Conservation (phyloP, 1,140 invertebrate genomes). For the Coelopa frigida region DNA sequence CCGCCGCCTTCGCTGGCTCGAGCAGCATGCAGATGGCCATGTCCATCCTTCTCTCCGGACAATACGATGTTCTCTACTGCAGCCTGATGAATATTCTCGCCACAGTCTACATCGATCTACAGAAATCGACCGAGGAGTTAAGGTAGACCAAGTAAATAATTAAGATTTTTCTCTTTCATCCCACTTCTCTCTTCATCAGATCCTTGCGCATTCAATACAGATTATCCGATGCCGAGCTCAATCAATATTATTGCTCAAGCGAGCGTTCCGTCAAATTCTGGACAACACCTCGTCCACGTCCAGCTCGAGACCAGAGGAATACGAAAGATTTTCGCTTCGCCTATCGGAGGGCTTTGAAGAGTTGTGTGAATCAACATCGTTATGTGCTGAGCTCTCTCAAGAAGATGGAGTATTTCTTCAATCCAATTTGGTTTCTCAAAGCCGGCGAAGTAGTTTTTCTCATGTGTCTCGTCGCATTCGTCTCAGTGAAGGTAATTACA, state of each 20-base stretch:
- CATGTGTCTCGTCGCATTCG: slow-evolving; percentile 34
- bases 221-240: slow-evolving; percentile 21
- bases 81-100: slow-evolving; percentile 37
- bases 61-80: slow-evolving; percentile 34
- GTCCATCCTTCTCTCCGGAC: slow-evolving; percentile 32
- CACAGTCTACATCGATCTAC: slow-evolving; percentile 26
- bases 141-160: too few relatives aligned
- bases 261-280: not conserved
- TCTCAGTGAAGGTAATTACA: slow-evolving; percentile 26
- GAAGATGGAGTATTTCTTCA: slow-evolving; percentile 33
- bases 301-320: too few relatives aligned
- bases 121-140: too few relatives aligned
- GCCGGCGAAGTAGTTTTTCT: slow-evolving; percentile 32
- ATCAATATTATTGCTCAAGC: slow-evolving; percentile 25
- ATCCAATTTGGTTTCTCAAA: slow-evolving; percentile 36
- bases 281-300: not conserved
- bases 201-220: slow-evolving; percentile 13
- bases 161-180: too few relatives aligned
- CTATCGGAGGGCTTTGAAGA: slow-evolving; percentile 18
- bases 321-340: slow-evolving; percentile 11
- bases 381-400: slow-evolving; percentile 22
- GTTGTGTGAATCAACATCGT: slow-evolving; percentile 25
- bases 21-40: slow-evolving; percentile 34
- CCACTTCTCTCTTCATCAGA: too few relatives aligned
- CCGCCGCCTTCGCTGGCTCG: slow-evolving; percentile 27